Base-by-base conservation (phyloP, 2,888 invertebrate species). In the Zele albiditarsus region DNA sequence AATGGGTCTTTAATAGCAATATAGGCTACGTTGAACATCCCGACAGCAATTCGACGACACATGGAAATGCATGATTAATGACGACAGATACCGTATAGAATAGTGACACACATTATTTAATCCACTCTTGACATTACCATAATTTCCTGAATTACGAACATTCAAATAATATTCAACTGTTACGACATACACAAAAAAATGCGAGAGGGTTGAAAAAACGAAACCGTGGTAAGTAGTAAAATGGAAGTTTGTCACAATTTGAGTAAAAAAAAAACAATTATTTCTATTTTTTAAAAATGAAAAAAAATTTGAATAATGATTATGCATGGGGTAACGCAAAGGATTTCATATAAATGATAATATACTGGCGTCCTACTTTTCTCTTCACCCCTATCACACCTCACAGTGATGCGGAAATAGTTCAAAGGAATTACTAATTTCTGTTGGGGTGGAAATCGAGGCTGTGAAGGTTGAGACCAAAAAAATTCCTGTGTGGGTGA, bases 341-440 rank as follows among this genome's bases (percentile, higher is more conserved):
- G 87, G 86, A 84, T 88, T 87, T 87, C 87, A 87, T 87, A 87
- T 87, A 87, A 87, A 87, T 87, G 87, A 88, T 87, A 87, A 87
- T 87, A 85, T 80, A 79, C n/a, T n/a, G n/a, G n/a, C 77, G 25
- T 53, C 57, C 78, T 62, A 62, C 71, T 63, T 67, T 53, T 49
- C 76, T 69, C 75, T 75, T 73, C 65, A 65, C 70, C n/a, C 71
- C 33, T 65, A 49, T 14, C 60, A 46, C 72, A 57, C 71, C 70
- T 67, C 77, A 76, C 73, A 75, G 76, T 71, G 46, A 46, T 14
- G 2, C 76, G 71, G 75, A 74, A 78, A 79, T 73, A 78, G 81
- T 83, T 87, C 87, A 87, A 87, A 87, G 85, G 87, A 87, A 88
- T 87, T 84, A 85, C 85, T 84, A 87, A 87, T 87, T 87, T 58